phyloP scores from a whole-genome alignment of 2,888 invertebrate species.

The Parnassius apollo region DNA sequence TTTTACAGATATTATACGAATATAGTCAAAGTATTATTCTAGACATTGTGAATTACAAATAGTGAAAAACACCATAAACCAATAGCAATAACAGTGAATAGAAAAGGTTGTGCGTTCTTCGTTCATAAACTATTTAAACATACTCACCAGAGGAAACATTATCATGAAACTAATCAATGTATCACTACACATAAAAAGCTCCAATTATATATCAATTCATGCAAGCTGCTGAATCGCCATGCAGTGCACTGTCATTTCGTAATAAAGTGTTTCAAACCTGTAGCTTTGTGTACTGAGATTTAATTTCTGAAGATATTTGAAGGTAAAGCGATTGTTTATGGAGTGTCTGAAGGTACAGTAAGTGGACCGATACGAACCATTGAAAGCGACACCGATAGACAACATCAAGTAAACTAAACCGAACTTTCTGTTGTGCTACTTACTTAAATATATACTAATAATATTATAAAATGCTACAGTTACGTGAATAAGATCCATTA shows the following conservation, averaged over 20 bases:
- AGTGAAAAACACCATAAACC: conserved; percentile 24
- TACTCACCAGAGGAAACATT: conserved; percentile 44
- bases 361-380: conserved; percentile 75
- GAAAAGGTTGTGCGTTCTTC: conserved; percentile 28
- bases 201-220: conserved; percentile 64
- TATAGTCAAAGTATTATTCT: neutral
- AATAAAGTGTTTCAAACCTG: conserved; percentile 31
- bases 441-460: neutral
- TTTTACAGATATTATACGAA: too few species aligned
- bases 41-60: conserved; percentile 14
- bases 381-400: conserved; percentile 79
- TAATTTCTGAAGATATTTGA: conserved; percentile 40
- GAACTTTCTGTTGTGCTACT: conserved; percentile 42
- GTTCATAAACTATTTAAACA: conserved; percentile 39
- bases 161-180: conserved; percentile 39
- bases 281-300: conserved; percentile 52
- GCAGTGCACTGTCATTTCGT: conserved; percentile 63
- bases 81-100: conserved; percentile 20
- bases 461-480: neutral
- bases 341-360: conserved; percentile 62
- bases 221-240: conserved; percentile 71
- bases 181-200: conserved; percentile 77
- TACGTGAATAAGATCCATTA: neutral
- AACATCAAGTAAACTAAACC: conserved; percentile 74
- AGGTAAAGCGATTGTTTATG: conserved; percentile 55